These are phyloP conservation scores for Magallana nippona DNA, from an alignment of 2,888 invertebrate species.

Conservation along the genomic window DNA sequence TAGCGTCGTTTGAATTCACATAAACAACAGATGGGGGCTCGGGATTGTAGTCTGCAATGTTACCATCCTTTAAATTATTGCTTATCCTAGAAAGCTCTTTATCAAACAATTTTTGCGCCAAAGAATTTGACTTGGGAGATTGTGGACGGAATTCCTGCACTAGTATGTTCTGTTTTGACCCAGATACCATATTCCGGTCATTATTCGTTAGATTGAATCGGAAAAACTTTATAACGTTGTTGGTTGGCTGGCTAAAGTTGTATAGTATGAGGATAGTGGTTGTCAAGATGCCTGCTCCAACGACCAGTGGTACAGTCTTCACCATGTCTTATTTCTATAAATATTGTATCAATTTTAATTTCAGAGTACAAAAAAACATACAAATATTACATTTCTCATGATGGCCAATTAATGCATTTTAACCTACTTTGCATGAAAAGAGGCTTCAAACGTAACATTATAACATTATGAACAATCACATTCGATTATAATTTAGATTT, in stretches of 20 bases:
- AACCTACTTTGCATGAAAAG: too few relatives aligned
- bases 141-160: background rate
- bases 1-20: background rate
- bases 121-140: background rate
- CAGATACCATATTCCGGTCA: background rate
- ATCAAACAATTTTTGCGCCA: background rate
- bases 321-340: background rate
- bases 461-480: too few relatives aligned
- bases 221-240: background rate
- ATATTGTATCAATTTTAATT: background rate
- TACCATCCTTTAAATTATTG: background rate
- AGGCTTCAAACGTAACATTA: too few relatives aligned
- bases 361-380: background rate
- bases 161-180: background rate
- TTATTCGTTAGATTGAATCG: background rate
- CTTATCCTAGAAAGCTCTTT: conserved; percentile 19
- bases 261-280: background rate
- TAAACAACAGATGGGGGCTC: background rate
- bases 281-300: background rate
- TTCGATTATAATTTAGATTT: too few relatives aligned
- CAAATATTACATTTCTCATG: background rate
- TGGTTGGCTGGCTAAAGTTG: background rate
- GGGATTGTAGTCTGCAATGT: background rate
- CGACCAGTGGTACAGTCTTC: background rate
- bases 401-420: too few relatives aligned